Base-by-base conservation (phyloP, 2,113 vertebrate genomes). In the Mirounga angustirostris region DNA sequence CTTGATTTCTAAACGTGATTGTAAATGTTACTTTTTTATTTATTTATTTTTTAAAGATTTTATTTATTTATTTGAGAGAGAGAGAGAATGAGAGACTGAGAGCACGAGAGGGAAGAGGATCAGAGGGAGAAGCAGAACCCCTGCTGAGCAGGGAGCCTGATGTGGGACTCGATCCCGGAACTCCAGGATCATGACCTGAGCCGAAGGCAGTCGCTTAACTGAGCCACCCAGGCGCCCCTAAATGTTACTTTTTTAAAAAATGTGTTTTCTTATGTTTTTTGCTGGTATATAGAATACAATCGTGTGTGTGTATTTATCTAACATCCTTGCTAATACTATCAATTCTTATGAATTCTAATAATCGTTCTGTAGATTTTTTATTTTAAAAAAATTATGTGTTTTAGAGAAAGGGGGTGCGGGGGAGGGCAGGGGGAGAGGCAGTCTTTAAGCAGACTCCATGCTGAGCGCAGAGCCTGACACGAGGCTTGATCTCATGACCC, bases 341-440 rank as follows among this genome's bases (percentile, higher is more conserved):
- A 89, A 26, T 89, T 92, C 54, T 88, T 80, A 69, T 22, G 52
- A 67, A 81, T 78, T 91, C 63, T 85, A 85, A 81, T 78, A 93
- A 61, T 91, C 36, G 81, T 67, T 91, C 40, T n/a, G 58, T 94
- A 63, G 40, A 58, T 88, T 91, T 11, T 74, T 90, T 79, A 59
- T 24, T 59, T 59, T 59, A 52, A 52, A 52, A 52, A 67, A 69
- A 10, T 8, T 36, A 69, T 19, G 33, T 69, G n/a, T 69, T 69
- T 36, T 69, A 69, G 33, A 69, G 67, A 36, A 36, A n/a, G 67
- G 67, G n/a, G 67, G 33, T 18, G 54, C 14, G 16, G 0, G 33
- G 33, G 65, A 69, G 18, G 33, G 67, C 67, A 0, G 67, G 36
- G 67, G 67, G 67, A 69, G n/a, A 36, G n/a, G 33, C 67, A 36